Conservation (phyloP, 2,888 invertebrate genomes). For the Brenthis hecate region DNA sequence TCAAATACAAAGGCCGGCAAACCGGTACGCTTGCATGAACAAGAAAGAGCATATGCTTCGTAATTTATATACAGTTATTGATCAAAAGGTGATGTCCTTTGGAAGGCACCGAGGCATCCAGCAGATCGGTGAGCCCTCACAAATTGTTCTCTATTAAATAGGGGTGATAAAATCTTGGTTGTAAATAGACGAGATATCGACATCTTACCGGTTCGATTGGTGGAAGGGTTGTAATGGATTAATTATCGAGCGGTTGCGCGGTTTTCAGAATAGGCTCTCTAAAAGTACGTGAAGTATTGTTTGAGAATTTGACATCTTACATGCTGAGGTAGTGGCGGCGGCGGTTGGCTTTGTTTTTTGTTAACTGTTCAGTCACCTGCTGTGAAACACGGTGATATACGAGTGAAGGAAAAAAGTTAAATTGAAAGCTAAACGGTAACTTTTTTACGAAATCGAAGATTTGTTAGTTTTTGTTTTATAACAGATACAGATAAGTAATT, state of each 20-base stretch:
- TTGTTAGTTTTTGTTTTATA: conserved; percentile 22
- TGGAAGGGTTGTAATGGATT: conserved; percentile 60
- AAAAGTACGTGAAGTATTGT: conserved; percentile 31
- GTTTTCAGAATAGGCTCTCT: conserved; percentile 37
- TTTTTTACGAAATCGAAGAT: conserved; percentile 29
- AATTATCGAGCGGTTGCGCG: conserved; percentile 50
- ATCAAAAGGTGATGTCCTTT: conserved; percentile 81
- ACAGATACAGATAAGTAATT: background rate
- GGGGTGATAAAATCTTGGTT: conserved; percentile 76
- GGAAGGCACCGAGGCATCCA: conserved; percentile 72
- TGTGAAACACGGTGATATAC: conserved; percentile 36
- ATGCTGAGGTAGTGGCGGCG: conserved; percentile 32
- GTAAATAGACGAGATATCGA: conserved; percentile 53
- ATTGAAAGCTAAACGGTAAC: conserved; percentile 31
- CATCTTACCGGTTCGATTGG: conserved; percentile 54
- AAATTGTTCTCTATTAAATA: conserved; percentile 71
- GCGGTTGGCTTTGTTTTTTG: conserved; percentile 39
- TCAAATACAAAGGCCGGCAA: conserved; percentile 65
- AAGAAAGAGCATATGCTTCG: conserved; percentile 78
- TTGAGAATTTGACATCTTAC: conserved; percentile 32
- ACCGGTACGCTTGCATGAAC: conserved; percentile 69
- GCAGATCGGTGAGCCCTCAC: conserved; percentile 60
- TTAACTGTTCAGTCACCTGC: conserved; percentile 34
- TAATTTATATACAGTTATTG: conserved; percentile 82
- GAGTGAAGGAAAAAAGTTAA: conserved; percentile 32